Percentiles rank a stretch among this genome's conserved stretches.
phyloP scores from a whole-genome alignment of 2,888 invertebrate genomes.

The Hemistola chrysoprasaria region DNA sequence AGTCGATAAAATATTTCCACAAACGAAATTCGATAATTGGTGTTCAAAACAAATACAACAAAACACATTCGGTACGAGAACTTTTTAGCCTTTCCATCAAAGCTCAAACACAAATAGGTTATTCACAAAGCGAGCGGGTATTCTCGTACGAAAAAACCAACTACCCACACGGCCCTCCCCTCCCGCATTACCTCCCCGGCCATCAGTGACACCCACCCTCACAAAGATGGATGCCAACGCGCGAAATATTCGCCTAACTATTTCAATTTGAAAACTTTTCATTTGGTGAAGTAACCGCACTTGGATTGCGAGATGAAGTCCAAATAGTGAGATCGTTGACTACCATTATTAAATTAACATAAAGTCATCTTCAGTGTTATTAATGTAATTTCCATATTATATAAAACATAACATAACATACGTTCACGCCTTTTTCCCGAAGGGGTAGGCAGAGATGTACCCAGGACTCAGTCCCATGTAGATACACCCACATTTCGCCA shows the following conservation, averaged over 20 bases:
- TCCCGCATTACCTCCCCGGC: slow-evolving; percentile 25
- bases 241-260: slow-evolving; percentile 71
- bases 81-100: slow-evolving; percentile 33
- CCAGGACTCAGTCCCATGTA: too few relatives aligned
- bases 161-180: slow-evolving; percentile 32
- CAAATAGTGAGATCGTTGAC: slow-evolving; percentile 34
- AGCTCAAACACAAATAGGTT: slow-evolving; percentile 53
- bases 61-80: slow-evolving; percentile 11
- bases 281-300: slow-evolving; percentile 61
- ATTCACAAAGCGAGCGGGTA: slow-evolving; percentile 56
- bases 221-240: slow-evolving; percentile 68
- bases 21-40: slow-evolving; percentile 10
- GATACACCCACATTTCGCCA: too few relatives aligned
- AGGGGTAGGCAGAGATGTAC: too few relatives aligned
- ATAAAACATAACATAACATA: too few relatives aligned
- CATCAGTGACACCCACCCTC: slow-evolving; percentile 45
- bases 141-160: slow-evolving; percentile 61
- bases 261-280: slow-evolving; percentile 77
- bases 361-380: not conserved
- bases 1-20: not conserved
- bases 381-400: too few relatives aligned
- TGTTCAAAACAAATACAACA: slow-evolving; percentile 6
- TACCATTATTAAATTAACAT: not conserved
- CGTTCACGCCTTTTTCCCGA: too few relatives aligned
- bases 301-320: slow-evolving; percentile 54